phyloP scores from a whole-genome alignment of 1,140 invertebrate species.

The Scaptomyza montana region DNA sequence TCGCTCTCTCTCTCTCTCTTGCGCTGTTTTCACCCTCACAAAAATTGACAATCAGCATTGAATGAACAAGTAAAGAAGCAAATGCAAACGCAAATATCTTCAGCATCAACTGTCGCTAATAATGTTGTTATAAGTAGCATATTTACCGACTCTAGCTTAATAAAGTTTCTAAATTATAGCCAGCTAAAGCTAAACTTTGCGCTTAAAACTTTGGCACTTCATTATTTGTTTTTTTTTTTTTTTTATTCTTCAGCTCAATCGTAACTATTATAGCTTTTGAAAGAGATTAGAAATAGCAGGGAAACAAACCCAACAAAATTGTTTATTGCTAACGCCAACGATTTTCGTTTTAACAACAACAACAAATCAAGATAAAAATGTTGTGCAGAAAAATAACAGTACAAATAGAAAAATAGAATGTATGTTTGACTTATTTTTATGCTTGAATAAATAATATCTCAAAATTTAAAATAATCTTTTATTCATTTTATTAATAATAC shows the following conservation, averaged over 20 bases:
- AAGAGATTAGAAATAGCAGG: constrained; percentile 18
- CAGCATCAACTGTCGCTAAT: constrained; percentile 17
- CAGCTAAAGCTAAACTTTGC: constrained; percentile 8
- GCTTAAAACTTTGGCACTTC: constrained; percentile 21
- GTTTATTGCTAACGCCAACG: constrained; percentile 8
- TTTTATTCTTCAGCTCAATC: not conserved
- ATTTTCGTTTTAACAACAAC: constrained; percentile 18
- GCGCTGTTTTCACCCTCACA: not conserved
- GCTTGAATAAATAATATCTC: too few species aligned
- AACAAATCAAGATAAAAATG: constrained; percentile 19
- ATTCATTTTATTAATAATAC: too few species aligned
- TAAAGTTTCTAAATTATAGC: constrained; percentile 40
- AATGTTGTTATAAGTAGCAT: constrained; percentile 48
- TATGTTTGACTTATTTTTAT: too few species aligned
- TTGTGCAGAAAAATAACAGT: not conserved
- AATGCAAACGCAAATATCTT: constrained; percentile 14
- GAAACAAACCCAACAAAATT: constrained; percentile 11
- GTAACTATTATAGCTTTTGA: constrained; percentile 24
- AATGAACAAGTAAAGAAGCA: constrained; percentile 33
- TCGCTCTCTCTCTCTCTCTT: too few species aligned
- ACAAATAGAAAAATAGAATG: not conserved
- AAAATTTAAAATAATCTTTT: too few species aligned
- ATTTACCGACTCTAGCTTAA: constrained; percentile 42
- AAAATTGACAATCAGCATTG: constrained; percentile 71
- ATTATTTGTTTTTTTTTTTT: not conserved